These are phyloP conservation scores for Drosophila takahashii DNA, from an alignment of 1,140 invertebrate genomes.

Conservation along the genomic window DNA sequence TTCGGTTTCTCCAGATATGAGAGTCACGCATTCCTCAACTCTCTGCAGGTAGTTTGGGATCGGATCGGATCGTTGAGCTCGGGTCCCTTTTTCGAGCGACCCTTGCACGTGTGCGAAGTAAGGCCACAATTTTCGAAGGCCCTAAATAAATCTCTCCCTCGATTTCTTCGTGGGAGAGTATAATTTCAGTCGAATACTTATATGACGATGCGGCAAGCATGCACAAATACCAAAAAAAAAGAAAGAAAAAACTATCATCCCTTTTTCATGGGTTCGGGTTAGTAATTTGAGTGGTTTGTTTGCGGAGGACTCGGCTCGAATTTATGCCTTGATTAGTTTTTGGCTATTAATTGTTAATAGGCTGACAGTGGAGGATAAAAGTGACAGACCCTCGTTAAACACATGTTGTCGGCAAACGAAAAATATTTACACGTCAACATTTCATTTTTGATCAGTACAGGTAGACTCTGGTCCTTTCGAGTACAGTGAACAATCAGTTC, in stretches of 20 bases:
- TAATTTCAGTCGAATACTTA: constrained; percentile 58
- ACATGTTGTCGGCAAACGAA: constrained; percentile 66
- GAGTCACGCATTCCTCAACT: constrained; percentile 55
- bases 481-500: constrained; percentile 15
- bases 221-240: constrained; percentile 19
- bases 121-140: constrained; percentile 25
- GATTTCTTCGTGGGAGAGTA: constrained; percentile 67
- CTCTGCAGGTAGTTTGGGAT: constrained; percentile 46
- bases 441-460: constrained; percentile 42
- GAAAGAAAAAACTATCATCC: constrained; percentile 16
- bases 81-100: constrained; percentile 19
- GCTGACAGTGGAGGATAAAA: constrained; percentile 55
- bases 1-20: constrained; percentile 29
- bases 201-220: constrained; percentile 54
- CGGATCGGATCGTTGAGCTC: not conserved
- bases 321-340: constrained; percentile 69
- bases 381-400: constrained; percentile 76
- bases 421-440: constrained; percentile 52
- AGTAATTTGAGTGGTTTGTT: constrained; percentile 57
- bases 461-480: constrained; percentile 14
- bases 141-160: constrained; percentile 54
- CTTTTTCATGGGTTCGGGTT: constrained; percentile 29
- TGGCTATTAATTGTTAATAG: constrained; percentile 65
- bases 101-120: constrained; percentile 64
- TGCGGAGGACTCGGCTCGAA: constrained; percentile 49